A percentile compares a stretch with the other conserved stretches of the same genome.
Conservation (phyloP, 1,140 invertebrate species). For the Panulirus ornatus region DNA sequence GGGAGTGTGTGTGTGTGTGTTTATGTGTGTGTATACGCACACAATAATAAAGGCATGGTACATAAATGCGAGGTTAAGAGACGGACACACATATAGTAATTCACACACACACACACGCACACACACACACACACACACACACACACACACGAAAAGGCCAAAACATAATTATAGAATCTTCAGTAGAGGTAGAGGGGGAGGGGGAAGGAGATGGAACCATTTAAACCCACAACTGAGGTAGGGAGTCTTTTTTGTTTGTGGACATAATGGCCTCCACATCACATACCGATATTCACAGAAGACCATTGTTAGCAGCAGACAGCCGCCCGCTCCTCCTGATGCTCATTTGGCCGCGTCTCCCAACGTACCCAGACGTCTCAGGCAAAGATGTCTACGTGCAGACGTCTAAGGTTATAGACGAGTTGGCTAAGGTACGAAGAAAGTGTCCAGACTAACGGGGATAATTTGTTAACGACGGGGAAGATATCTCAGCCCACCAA, state of each 20-base stretch:
- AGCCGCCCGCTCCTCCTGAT: conserved; percentile 1
- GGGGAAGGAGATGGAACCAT: conserved; percentile 12
- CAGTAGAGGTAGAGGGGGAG: background rate
- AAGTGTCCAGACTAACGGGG: background rate
- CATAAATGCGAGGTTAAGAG: too few species aligned
- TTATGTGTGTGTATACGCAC: too few species aligned
- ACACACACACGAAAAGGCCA: too few species aligned
- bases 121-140: too few species aligned
- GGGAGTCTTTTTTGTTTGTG: conserved; percentile 32
- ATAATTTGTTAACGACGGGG: background rate
- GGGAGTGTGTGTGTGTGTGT: too few species aligned
- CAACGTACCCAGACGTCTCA: background rate
- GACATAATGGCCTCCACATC: conserved; percentile 43
- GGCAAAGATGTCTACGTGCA: conserved; percentile 7
- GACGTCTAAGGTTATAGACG: background rate
- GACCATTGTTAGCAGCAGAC: conserved; percentile 34
- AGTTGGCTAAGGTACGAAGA: background rate
- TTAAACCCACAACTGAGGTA: background rate
- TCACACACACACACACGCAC: too few species aligned
- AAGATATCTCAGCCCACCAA: too few species aligned
- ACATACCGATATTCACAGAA: conserved; percentile 52
- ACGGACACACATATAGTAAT: too few species aligned
- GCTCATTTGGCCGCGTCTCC: background rate
- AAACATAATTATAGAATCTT: too few species aligned
- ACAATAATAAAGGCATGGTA: too few species aligned